Percentiles rank a stretch among this genome's conserved stretches.
These are phyloP conservation scores for Petromus typicus DNA, from an alignment of 2,113 vertebrate genomes.

Conservation along the genomic window DNA sequence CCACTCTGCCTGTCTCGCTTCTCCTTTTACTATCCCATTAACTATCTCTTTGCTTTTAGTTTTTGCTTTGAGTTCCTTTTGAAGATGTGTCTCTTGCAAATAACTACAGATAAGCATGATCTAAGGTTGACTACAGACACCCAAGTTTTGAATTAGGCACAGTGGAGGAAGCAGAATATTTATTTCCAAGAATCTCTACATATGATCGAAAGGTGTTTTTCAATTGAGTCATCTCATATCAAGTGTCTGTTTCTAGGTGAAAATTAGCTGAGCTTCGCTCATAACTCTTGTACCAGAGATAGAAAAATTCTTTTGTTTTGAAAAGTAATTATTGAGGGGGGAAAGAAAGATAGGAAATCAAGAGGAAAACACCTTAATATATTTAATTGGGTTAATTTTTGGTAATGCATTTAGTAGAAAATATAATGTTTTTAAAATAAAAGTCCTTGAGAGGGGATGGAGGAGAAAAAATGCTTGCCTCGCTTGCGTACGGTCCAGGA, in stretches of 20 bases:
- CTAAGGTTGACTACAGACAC: background rate
- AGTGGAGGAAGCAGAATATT: background rate
- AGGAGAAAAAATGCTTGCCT: background rate
- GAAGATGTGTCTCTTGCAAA: background rate
- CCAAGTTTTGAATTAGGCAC: background rate
- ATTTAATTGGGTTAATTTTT: slow-evolving; percentile 11
- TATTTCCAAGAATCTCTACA: background rate
- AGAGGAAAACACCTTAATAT: background rate
- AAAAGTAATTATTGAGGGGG: background rate
- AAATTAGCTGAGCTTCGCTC: background rate
- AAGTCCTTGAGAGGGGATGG: background rate
- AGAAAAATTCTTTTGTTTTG: background rate
- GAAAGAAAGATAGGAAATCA: background rate
- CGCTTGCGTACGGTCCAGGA: background rate
- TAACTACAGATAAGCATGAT: background rate
- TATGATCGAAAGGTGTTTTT: background rate
- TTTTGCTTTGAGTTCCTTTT: background rate
- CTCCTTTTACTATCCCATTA: background rate
- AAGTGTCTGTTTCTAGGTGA: background rate
- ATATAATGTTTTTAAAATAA: background rate
- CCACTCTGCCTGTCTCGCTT: background rate
- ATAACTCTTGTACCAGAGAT: background rate
- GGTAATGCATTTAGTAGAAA: slow-evolving; percentile 9
- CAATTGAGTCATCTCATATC: background rate
- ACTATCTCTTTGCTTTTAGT: background rate